phyloP scores from a whole-genome alignment of 2,888 invertebrate species.

The Drepana falcataria region DNA sequence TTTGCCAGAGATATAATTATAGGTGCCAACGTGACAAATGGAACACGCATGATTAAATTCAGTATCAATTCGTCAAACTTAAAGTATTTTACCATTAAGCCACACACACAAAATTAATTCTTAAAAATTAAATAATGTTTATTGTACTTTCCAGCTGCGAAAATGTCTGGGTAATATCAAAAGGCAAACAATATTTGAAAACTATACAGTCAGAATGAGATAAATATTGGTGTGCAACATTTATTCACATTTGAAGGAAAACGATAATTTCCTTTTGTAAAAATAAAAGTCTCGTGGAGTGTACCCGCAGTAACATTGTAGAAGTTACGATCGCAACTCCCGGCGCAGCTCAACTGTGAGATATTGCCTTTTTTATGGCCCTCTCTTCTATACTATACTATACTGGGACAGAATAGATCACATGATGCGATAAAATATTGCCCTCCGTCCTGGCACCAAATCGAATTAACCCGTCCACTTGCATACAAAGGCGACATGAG shows the following conservation, averaged over 20 bases:
- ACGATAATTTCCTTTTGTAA: conserved; percentile 53
- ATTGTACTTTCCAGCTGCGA: too few relatives aligned
- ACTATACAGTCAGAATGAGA: background rate
- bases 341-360: conserved; percentile 75
- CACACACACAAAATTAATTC: too few relatives aligned
- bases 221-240: background rate
- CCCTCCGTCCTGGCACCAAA: conserved; percentile 69
- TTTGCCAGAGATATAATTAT: too few relatives aligned
- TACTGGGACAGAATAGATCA: conserved; percentile 76
- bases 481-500: conserved; percentile 72
- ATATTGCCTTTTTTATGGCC: conserved; percentile 78
- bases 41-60: too few relatives aligned
- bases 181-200: too few relatives aligned
- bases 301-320: conserved; percentile 71
- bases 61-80: too few relatives aligned
- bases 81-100: too few relatives aligned
- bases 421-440: conserved; percentile 78
- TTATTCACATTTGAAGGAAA: conserved; percentile 22
- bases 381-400: conserved; percentile 77
- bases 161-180: too few relatives aligned
- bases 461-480: conserved; percentile 78
- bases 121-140: too few relatives aligned
- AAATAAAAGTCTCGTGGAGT: conserved; percentile 62
- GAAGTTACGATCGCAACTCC: conserved; percentile 73
- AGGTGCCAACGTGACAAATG: too few relatives aligned